Evolutionary conservation across 1,140 invertebrate species (phyloP).

Genomic region (Bombus affinis): DNA sequence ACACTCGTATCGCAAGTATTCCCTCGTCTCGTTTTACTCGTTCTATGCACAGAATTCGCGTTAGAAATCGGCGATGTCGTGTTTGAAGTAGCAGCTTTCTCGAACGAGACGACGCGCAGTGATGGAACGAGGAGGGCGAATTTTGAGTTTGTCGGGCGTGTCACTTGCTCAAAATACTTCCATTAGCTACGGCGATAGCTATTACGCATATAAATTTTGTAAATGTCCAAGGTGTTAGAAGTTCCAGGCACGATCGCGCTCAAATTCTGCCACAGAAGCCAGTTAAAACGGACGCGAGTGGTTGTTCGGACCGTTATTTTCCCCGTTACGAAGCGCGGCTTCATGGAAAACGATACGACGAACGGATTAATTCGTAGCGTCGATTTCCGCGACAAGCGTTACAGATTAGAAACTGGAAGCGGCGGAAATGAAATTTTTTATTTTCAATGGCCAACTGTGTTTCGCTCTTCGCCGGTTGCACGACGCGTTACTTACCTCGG

Average conservation of each 20-base stretch:
- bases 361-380: background rate
- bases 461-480: background rate
- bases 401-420: background rate
- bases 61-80: background rate
- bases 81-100: background rate
- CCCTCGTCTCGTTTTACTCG: no score
- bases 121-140: background rate
- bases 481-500: background rate
- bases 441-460: background rate
- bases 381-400: background rate
- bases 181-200: background rate
- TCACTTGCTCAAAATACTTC: constrained; percentile 23
- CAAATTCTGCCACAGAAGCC: constrained; percentile 4
- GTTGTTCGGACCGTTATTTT: background rate
- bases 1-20: no score
- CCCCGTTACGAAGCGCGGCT: background rate
- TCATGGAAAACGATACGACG: background rate
- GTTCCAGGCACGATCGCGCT: background rate
- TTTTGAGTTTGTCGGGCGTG: constrained; percentile 34
- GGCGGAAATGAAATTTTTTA: background rate
- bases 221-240: background rate
- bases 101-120: no score
- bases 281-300: background rate
- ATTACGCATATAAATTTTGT: constrained; percentile 24
- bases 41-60: background rate